Base-by-base conservation (phyloP, 2,888 invertebrate species). In the Syrphus vitripennis region DNA sequence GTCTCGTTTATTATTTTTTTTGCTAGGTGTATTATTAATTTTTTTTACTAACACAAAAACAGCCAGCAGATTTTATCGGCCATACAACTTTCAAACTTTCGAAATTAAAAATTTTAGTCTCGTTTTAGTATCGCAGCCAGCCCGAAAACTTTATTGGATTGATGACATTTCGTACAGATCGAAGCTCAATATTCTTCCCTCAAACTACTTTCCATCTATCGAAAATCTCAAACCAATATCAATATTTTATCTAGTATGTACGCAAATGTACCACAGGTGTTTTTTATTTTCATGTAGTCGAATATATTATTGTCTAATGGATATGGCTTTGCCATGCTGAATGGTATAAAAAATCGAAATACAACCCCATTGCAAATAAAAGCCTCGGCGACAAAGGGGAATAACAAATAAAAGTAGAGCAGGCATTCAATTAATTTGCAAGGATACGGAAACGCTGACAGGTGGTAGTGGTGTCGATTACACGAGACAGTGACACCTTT, bases 381-480 rank as follows among this genome's bases (percentile, higher is more conserved):
- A n/a, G 4, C 21, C 5, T 19, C 16, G n/a, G 24, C 19, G 10
- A 57, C 24, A 55, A 59, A 24, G 3, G 29, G 40, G 21, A 14
- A 53, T 34, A 55, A 37, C 40, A 63, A 55, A n/a, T 4, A 61
- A 75, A 65, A 59, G 19, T 77, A 4, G 26, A 65, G 21, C 65
- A 71, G 16, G 53, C 70, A 50, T 71, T 67, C 59, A 76, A 65
- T 75, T 80, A 57, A 71, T 80, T 84, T 70, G 57, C 74, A 74
- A 63, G 72, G 63, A 57, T 53, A 72, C 76, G 67, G 80, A 80
- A 77, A 40, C 55, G 37, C 76, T 59, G 76, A 80, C 80, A 84
- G 84, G 80, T 84, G 84, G 80, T n/a, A n/a, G n/a, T 84, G 67
- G 69, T 72, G 67, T 61, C 71, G 42, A 55, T 75, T 61, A 67